A percentile compares a stretch with the other conserved stretches of the same genome.
phyloP scores from a whole-genome alignment of 2,888 invertebrate species.

The Gastracanthus pulcherrimus region DNA sequence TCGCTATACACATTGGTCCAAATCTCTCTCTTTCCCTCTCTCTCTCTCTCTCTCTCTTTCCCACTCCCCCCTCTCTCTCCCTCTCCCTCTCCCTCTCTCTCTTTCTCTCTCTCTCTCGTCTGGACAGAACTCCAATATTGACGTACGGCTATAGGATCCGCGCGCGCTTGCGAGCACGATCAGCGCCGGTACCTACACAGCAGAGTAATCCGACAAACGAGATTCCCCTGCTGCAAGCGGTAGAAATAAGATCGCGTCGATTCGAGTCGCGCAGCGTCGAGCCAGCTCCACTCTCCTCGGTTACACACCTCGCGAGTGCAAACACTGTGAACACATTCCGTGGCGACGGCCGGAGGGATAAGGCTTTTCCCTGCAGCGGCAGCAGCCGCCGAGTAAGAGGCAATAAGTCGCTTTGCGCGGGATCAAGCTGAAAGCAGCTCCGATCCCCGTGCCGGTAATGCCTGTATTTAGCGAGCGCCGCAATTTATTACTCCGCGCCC shows the following conservation, averaged over 20 bases:
- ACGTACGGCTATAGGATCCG: background rate
- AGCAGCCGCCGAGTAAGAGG: background rate
- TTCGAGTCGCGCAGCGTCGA: background rate
- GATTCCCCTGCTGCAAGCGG: conserved; percentile 4
- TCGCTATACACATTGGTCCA: too few relatives aligned
- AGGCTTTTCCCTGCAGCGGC: background rate
- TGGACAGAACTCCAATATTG: conserved; percentile 29
- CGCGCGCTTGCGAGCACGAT: too few relatives aligned
- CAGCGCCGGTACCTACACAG: background rate
- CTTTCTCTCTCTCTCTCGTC: background rate
- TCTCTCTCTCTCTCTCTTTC: background rate
- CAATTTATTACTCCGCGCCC: conserved; percentile 4
- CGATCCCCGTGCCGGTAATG: background rate
- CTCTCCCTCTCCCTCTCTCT: background rate
- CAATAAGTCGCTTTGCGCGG: conserved; percentile 30
- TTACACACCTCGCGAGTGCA: background rate
- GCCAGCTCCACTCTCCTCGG: background rate
- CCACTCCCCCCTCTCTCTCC: background rate
- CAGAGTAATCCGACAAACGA: conserved; percentile 23
- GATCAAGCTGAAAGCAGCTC: background rate
- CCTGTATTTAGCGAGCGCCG: conserved; percentile 4
- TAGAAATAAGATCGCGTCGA: conserved; percentile 19
- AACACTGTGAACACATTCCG: background rate
- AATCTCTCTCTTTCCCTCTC: background rate
- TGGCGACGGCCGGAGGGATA: background rate